Evolutionary conservation across 2,113 vertebrate species (phyloP).

Genomic region (Siniperca knerii): DNA sequence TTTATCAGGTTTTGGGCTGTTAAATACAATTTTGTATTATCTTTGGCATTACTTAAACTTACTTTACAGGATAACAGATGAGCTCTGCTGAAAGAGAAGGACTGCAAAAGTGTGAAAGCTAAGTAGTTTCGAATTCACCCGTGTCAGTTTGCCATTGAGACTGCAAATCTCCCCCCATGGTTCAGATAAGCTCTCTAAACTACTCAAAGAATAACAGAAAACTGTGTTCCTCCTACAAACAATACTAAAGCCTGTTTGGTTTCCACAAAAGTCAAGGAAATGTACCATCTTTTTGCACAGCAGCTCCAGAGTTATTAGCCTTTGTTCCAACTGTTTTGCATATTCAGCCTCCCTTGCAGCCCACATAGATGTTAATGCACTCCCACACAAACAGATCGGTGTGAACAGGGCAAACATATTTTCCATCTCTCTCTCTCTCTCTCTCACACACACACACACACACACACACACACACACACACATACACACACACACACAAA

Average conservation of each 20-base stretch:
- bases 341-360: constrained; percentile 83
- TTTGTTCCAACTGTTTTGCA: constrained; percentile 85
- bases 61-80: constrained; percentile 17
- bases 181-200: constrained; percentile 49
- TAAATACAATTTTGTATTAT: neutral
- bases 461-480: too few species aligned
- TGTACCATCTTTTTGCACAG: constrained; percentile 70
- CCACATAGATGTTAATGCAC: constrained; percentile 88
- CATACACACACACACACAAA: neutral
- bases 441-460: too few species aligned
- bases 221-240: constrained; percentile 59
- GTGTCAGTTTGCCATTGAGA: constrained; percentile 21
- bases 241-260: constrained; percentile 49
- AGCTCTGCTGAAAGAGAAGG: constrained; percentile 23
- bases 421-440: constrained; percentile 45
- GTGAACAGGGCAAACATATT: constrained; percentile 86
- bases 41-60: neutral
- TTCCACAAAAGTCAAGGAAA: constrained; percentile 75
- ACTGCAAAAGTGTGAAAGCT: constrained; percentile 28
- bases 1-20: constrained; percentile 27
- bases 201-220: constrained; percentile 50
- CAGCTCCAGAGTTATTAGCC: constrained; percentile 80
- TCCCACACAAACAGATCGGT: constrained; percentile 87
- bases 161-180: constrained; percentile 12
- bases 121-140: constrained; percentile 33